Evolutionary conservation across 2,797 vertebrate species (phyloP).

Genomic region (Danio jaintianensis): DNA sequence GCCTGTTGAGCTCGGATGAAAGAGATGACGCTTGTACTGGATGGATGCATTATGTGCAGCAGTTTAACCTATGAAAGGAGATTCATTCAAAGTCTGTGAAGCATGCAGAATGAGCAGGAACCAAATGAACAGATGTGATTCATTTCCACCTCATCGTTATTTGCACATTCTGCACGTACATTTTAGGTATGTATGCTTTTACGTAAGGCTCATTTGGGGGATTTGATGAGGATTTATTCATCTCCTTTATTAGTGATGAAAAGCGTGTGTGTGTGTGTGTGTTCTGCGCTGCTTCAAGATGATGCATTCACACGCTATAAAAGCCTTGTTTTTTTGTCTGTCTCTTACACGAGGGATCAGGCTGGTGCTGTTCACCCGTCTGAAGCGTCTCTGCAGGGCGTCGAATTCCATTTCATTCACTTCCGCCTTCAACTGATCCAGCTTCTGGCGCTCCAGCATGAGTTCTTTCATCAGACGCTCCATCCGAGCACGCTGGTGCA

Average conservation of each 20-base stretch:
- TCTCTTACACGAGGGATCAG: slow-evolving; percentile 91
- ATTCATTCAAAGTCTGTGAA: slow-evolving; percentile 12
- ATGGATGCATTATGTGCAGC: slow-evolving; percentile 4
- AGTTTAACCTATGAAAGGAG: slow-evolving; percentile 4
- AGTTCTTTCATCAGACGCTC: slow-evolving; percentile 95
- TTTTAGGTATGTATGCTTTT: slow-evolving; percentile 11
- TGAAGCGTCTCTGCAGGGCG: slow-evolving; percentile 93
- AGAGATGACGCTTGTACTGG: background rate
- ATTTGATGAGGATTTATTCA: slow-evolving; percentile 21
- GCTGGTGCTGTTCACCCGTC: slow-evolving; percentile 92
- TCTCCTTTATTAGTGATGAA: background rate
- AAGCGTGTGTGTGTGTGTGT: slow-evolving; percentile 1
- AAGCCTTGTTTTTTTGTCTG: slow-evolving; percentile 30
- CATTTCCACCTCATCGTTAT: background rate
- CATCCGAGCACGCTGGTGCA: slow-evolving; percentile 97
- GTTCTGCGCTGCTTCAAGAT: background rate
- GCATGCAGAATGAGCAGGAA: slow-evolving; percentile 1
- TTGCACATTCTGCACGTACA: background rate
- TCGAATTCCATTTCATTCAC: slow-evolving; percentile 98
- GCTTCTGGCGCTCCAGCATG: slow-evolving; percentile 89
- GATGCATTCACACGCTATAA: slow-evolving; percentile 25
- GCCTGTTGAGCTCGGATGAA: slow-evolving; percentile 5
- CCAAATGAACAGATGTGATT: slow-evolving; percentile 6
- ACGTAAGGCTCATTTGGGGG: background rate
- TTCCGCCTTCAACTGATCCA: slow-evolving; percentile 91